phyloP scores from a whole-genome alignment of 2,888 invertebrate genomes.

The Rotaria sp. region DNA sequence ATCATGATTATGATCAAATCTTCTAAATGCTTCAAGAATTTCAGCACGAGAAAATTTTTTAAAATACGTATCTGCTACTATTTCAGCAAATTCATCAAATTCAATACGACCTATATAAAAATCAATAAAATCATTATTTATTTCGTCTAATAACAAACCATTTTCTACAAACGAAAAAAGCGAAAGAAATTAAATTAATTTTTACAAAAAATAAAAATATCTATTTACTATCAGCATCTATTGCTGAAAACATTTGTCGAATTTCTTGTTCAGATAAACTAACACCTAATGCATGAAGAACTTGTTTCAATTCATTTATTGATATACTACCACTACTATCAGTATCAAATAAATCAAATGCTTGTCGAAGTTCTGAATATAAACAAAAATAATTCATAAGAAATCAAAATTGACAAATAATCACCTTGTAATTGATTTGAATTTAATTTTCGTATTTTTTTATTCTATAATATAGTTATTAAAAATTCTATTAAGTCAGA shows the following conservation, averaged over 20 bases:
- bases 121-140: too few species aligned
- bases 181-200: too few species aligned
- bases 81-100: conserved; percentile 25
- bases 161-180: not conserved
- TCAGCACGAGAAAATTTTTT: not conserved
- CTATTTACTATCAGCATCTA: not conserved
- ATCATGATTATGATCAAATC: conserved; percentile 18
- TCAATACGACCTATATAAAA: not conserved
- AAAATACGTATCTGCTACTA: conserved; percentile 9
- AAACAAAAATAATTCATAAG: not conserved
- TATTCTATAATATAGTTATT: not conserved
- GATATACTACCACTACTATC: not conserved
- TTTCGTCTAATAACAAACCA: not conserved
- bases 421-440: not conserved
- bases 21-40: not conserved
- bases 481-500: not conserved
- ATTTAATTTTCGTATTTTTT: not conserved
- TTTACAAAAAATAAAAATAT: too few species aligned
- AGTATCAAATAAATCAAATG: conserved; percentile 6
- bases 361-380: not conserved
- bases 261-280: not conserved
- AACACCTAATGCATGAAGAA: not conserved
- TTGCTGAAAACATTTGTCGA: conserved; percentile 6
- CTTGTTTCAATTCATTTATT: not conserved
- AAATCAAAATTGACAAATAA: not conserved